Evolutionary conservation across 30 jellyfish, hydroid and myxozoan species (phyloP), one percentile per base, ranked within the genome.

Genomic region (Catostylus mosaicus): DNA sequence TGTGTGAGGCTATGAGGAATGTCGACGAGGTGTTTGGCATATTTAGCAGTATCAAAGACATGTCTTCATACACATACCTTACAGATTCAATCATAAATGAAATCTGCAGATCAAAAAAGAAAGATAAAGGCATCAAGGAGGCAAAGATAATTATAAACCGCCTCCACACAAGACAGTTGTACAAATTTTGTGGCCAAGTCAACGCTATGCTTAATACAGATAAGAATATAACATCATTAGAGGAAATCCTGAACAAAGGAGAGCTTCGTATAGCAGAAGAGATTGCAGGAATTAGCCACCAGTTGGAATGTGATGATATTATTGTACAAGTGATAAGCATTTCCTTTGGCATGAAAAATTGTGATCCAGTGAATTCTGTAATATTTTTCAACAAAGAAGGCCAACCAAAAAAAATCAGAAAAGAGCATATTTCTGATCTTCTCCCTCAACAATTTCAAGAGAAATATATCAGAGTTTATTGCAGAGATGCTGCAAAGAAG

Each of bases 1-100:
- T 93, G 45, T 30, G 48, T 30, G 91, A 87, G 64, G 99, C 99
- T 12, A 12, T 91, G 52, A 27, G 83, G 9, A 67, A 38, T 59
- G 97, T 82, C 51, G 91, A 83, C 38, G 36, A 77, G 16, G 33
- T 57, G 20, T 87, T 87, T 45, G 67, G 52, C 1, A 87, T 87
- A 19, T 87, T 85, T 36, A 83, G 46, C 59, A 37, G 86, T 54
- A 87, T 69, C 10, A 11, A 66, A 0, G 89, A 91, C 67, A 80
- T 82, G 95, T 29, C 73, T 3, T 34, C 60, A 19, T 85, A 68
- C 87, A 85, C 92, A 1, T 23, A 57, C 50, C 40, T 91, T 31
- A 78, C 83, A 18, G 98, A 91, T 86, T 80, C 94, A 3, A 73
- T 91, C 32, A 51, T 91, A 51, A 71, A 86, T 64, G 90, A 67